Percentiles rank a stretch among this genome's conserved stretches.
These are phyloP conservation scores for Cecidostiba fungosa DNA, from an alignment of 2,888 invertebrate genomes.

Conservation along the genomic window DNA sequence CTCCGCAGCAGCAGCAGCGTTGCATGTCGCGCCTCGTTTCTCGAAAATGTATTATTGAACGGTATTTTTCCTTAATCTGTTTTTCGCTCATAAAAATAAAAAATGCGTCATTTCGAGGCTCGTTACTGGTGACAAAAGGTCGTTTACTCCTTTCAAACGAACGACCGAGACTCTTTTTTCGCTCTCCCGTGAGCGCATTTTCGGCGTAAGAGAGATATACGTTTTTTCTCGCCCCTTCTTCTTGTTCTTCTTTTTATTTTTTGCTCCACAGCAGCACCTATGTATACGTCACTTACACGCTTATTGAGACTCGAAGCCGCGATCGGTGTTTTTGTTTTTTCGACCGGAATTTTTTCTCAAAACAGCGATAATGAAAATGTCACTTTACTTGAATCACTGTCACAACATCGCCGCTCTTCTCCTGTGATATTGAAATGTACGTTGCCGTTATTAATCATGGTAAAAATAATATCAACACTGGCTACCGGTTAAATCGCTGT, in stretches of 20 bases:
- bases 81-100: slow-evolving; percentile 61
- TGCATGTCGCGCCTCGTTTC: slow-evolving; percentile 23
- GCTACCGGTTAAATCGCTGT: slow-evolving; percentile 41
- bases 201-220: background rate
- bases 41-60: slow-evolving; percentile 60
- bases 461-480: slow-evolving; percentile 40
- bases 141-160: slow-evolving; percentile 41
- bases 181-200: background rate
- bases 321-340: slow-evolving; percentile 21
- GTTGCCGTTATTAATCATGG: slow-evolving; percentile 41
- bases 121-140: slow-evolving; percentile 59
- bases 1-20: background rate
- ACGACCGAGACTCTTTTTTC: slow-evolving; percentile 26
- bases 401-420: background rate
- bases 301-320: background rate
- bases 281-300: too few species aligned
- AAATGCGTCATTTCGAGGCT: slow-evolving; percentile 53
- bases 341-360: slow-evolving; percentile 41
- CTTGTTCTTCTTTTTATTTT: background rate
- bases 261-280: background rate
- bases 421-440: slow-evolving; percentile 24
- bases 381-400: slow-evolving; percentile 50
- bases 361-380: slow-evolving; percentile 57
- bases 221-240: background rate
- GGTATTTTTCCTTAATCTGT: slow-evolving; percentile 61